Evolutionary conservation across 2,888 invertebrate species (phyloP), one percentile per base, ranked within the genome.

Genomic region (Leptarthrus brevirostris): DNA sequence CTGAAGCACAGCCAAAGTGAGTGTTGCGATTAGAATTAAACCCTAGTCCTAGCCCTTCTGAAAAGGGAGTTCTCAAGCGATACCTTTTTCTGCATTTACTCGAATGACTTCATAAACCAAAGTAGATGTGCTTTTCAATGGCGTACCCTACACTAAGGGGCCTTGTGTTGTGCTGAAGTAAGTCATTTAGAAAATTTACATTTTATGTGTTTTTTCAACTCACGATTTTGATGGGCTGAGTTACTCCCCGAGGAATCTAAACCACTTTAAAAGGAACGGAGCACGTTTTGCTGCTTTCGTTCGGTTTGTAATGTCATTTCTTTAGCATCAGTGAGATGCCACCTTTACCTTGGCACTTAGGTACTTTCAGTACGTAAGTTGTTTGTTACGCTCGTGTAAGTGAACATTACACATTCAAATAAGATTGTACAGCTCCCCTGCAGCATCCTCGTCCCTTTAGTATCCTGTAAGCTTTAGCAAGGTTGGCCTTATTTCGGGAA

Each of bases 171-270:
- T 71, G 54, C 18, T 56, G 49, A 47, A 72, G 58, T 72, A 72
- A 72, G 72, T 72, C 58, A 72, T 72, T 72, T 58, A 72, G 58
- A 72, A 72, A 72, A 72, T 72, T 72, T 72, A 72, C 58, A 58
- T 72, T 72, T 72, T 72, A 56, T 58, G 72, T 56, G 47, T 58
- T 58, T 72, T 56, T 56, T 72, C 47, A 72, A 56, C 56, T 72
- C 72, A 49, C 53, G 54, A 36, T 71, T 52, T 54, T 44, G 72
- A 72, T 72, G 72, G 72, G 47, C 56, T 56, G 47, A 56, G 72
- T 72, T 47, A 34, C 58, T 72, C 72, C 58, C 72, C 20, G 20
- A 58, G 72, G 72, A 72, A 47, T 72, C 58, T 58, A 72, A 72
- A 72, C 56, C 72, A 72, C 58, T 72, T 72, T 72, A 58, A 34